A percentile compares a stretch with the other conserved stretches of the same genome.
Conservation (phyloP, 2,797 vertebrate species). For the Acanthurus leucopareius region DNA sequence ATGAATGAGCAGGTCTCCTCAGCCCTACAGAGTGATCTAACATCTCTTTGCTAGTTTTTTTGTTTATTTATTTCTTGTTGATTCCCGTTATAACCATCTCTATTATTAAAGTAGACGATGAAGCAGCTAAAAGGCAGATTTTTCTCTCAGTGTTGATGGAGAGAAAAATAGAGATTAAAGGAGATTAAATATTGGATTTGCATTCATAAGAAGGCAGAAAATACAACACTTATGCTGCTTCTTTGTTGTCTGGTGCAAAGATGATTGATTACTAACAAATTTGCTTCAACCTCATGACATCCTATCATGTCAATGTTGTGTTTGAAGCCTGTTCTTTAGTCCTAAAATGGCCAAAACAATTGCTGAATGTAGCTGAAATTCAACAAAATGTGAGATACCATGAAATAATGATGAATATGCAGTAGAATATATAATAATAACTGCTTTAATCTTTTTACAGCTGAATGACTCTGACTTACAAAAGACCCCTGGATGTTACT, state of each 20-base stretch:
- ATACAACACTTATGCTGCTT: background rate
- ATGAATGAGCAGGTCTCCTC: background rate
- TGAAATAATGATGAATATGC: background rate
- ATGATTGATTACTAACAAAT: background rate
- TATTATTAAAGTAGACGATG: background rate
- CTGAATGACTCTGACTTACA: background rate
- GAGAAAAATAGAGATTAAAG: background rate
- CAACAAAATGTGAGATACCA: too few relatives aligned
- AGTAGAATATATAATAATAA: background rate
- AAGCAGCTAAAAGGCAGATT: background rate
- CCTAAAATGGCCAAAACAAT: too few relatives aligned
- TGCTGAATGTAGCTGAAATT: background rate
- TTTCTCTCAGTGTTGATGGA: background rate
- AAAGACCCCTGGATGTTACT: background rate
- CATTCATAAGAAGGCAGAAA: background rate
- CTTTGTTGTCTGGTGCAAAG: background rate
- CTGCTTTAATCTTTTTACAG: background rate
- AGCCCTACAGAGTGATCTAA: background rate
- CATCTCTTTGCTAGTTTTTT: background rate
- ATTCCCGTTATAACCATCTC: background rate
- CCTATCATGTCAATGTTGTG: background rate
- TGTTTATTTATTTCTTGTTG: background rate
- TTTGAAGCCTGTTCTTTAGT: background rate
- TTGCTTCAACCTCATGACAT: background rate
- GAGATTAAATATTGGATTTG: background rate